Conservation (phyloP, 2,113 vertebrate genomes). For the Gavia stellata region DNA sequence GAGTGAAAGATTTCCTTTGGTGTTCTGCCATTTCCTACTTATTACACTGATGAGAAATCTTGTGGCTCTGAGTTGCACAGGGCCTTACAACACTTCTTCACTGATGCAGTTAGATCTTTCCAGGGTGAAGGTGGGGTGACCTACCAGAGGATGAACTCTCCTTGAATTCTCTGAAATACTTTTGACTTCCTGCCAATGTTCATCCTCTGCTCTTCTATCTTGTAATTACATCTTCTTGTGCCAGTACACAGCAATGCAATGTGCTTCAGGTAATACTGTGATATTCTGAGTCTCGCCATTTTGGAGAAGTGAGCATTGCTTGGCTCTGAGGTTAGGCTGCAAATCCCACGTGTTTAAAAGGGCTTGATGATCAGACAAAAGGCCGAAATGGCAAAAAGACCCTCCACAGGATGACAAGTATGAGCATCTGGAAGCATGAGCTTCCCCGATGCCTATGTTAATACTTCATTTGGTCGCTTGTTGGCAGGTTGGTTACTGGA, state of each 20-base stretch:
- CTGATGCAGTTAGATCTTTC: background rate
- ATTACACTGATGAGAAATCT: background rate
- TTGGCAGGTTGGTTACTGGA: conserved; percentile 89
- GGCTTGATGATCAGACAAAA: background rate
- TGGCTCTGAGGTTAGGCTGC: background rate
- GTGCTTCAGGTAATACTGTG: background rate
- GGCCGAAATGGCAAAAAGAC: background rate
- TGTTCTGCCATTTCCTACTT: conserved; percentile 11
- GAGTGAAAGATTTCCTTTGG: background rate
- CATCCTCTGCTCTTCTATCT: background rate
- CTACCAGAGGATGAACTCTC: background rate
- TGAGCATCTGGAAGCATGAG: background rate
- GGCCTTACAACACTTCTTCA: background rate
- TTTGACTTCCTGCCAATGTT: background rate
- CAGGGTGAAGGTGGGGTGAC: background rate
- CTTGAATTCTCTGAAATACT: background rate
- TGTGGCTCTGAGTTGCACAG: background rate
- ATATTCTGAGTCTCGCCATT: background rate
- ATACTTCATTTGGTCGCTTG: conserved; percentile 13
- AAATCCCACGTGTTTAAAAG: background rate
- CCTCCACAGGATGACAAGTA: background rate
- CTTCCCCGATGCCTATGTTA: background rate
- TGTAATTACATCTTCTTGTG: background rate
- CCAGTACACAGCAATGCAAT: background rate
- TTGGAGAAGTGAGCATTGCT: background rate